A percentile compares a stretch with the other conserved stretches of the same genome.
Evolutionary conservation across 2,113 vertebrate genomes (phyloP).

Genomic region (Rutilus rutilus): DNA sequence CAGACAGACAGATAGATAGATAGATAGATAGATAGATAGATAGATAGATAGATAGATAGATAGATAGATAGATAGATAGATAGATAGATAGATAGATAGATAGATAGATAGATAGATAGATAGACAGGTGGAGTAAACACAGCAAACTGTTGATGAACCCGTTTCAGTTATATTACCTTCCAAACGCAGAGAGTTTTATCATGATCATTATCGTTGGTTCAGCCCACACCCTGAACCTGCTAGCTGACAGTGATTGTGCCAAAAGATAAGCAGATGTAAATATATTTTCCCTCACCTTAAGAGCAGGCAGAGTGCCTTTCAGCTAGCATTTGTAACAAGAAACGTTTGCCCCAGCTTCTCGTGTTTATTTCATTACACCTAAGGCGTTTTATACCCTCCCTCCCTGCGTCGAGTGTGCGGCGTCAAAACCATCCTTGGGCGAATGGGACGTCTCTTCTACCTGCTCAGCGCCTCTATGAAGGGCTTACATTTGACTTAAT

Average conservation of each 20-base stretch:
- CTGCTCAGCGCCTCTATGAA: constrained; percentile 86
- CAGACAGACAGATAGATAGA: rapidly evolving
- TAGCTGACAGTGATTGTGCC: not conserved
- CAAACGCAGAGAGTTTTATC: constrained; percentile 2
- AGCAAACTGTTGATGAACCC: not conserved
- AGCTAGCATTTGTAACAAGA: constrained; percentile 86
- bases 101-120: not conserved
- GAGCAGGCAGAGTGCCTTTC: constrained; percentile 77
- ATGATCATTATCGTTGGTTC: constrained; percentile 17
- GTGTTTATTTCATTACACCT: constrained; percentile 90
- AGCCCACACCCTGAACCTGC: constrained; percentile 21
- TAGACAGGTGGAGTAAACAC: not conserved
- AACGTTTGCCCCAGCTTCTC: constrained; percentile 73
- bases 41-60: no score
- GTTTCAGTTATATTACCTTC: not conserved
- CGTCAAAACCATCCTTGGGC: constrained; percentile 87
- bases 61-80: not conserved
- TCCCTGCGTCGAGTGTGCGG: constrained; percentile 53
- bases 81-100: no score
- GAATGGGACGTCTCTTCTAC: constrained; percentile 81
- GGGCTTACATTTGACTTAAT: constrained; percentile 91
- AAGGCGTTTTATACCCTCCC: constrained; percentile 79
- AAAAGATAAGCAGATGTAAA: constrained; percentile 83
- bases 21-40: not conserved
- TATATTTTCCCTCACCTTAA: constrained; percentile 71